Conservation (phyloP, 2,797 vertebrate genomes). For the Lithobates sylvaticus region DNA sequence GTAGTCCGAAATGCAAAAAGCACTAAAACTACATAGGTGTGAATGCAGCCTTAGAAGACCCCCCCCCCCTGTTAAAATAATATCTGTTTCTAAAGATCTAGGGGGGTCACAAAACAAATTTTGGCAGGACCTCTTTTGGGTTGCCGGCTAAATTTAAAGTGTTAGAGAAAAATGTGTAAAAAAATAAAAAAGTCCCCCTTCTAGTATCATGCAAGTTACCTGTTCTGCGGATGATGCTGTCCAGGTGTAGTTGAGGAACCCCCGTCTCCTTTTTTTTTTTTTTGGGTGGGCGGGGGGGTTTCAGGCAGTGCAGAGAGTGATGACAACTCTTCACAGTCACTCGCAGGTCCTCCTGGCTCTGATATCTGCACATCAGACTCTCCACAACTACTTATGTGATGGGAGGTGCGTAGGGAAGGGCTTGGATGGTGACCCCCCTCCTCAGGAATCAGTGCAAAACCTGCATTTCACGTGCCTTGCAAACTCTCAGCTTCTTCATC, state of each 20-base stretch:
- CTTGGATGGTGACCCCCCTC: slow-evolving; percentile 16
- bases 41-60: too few species aligned
- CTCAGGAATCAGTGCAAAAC: neutral
- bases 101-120: too few species aligned
- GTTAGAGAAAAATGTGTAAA: too few species aligned
- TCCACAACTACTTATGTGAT: slow-evolving; percentile 48
- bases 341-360: slow-evolving; percentile 29
- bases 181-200: too few species aligned
- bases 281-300: neutral
- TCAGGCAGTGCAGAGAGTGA: neutral
- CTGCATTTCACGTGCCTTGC: too few species aligned
- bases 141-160: too few species aligned
- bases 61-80: too few species aligned
- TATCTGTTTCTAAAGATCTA: too few species aligned
- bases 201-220: neutral
- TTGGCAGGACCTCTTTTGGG: too few species aligned
- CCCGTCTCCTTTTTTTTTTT: neutral
- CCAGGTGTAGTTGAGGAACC: neutral
- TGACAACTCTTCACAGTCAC: slow-evolving; percentile 10
- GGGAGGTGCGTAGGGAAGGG: slow-evolving; percentile 42
- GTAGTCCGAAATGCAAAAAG: too few species aligned
- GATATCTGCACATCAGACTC: slow-evolving; percentile 19
- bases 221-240: neutral
- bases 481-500: too few species aligned
- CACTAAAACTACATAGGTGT: too few species aligned